Evolutionary conservation across 2,113 vertebrate genomes (phyloP), one percentile per base, ranked within the genome.

Genomic region (Colossoma macropomum): DNA sequence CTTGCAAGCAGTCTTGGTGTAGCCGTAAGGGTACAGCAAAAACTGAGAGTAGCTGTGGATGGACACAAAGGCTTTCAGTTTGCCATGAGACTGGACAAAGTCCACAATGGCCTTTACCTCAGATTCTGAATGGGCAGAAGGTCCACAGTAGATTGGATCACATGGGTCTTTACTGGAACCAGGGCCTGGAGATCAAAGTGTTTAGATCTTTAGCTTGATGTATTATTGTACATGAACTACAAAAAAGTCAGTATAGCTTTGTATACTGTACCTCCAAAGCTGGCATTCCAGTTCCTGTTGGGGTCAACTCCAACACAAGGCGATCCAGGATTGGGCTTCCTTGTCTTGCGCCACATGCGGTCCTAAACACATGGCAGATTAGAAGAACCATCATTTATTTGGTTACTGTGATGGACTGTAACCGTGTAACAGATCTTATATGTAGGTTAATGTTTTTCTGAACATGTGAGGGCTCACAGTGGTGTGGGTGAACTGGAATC

Each of bases 31-130:
- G 21, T 97, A 99, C 80, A 99, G 75, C n/a, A 99, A 96, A 89
- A 99, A 95, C 91, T 99, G 98, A 54, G 96, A 98, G 81, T 99
- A 99, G 87, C 97, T 93, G 60, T 99, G 98, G 92, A 99, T 97
- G 92, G 97, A 97, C 81, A 98, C 0, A 69, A 99, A 99, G 81
- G 95, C 93, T 88, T 98, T 98, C 89, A 99, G 91, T 82, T 97
- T 97, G 19, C 95, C 92, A 0, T 98, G 97, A 70, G 16, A 85
- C 80, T 84, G 93, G 81, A 99, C 96, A 21, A 98, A 99, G 91
- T 99, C 95, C 83, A 99, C 97, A 0, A 99, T 97, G 91, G 98
- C 90, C 88, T 94, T 96, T 88, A 99, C 95, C 87, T 99, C 98
- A 0, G 93, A 79, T 87, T 99, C 98, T 0, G 97, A 99, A 89